Conservation (phyloP, 2,113 vertebrate species). For the Prunella himalayana region DNA sequence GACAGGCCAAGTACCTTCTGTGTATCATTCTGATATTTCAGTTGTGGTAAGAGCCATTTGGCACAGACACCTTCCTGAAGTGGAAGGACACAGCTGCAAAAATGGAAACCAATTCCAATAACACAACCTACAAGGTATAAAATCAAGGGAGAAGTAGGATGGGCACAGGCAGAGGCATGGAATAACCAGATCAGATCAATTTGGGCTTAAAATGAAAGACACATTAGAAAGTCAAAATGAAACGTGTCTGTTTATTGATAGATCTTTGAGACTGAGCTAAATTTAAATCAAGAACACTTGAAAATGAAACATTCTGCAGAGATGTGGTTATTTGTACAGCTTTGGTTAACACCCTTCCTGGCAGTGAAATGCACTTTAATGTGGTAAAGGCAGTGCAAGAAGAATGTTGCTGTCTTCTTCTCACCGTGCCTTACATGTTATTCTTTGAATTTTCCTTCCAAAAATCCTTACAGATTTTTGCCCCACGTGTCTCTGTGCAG, state of each 20-base stretch:
- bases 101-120: neutral
- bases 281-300: constrained; percentile 19
- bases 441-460: neutral
- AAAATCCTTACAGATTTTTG: neutral
- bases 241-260: neutral
- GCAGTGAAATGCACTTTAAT: constrained; percentile 9
- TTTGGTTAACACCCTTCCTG: constrained; percentile 65
- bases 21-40: neutral
- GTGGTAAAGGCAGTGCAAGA: neutral
- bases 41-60: neutral
- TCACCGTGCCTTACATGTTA: neutral
- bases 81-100: neutral
- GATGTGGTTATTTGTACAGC: constrained; percentile 25
- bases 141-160: neutral
- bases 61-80: neutral
- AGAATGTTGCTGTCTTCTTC: neutral
- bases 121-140: neutral
- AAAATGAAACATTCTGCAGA: constrained; percentile 40
- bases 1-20: neutral
- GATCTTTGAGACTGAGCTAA: constrained; percentile 21
- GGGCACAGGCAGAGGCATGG: neutral
- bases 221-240: neutral
- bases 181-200: neutral
- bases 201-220: neutral
- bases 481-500: neutral